These are phyloP conservation scores for Zosterops lateralis DNA, from an alignment of 2,113 vertebrate species.

Conservation along the genomic window DNA sequence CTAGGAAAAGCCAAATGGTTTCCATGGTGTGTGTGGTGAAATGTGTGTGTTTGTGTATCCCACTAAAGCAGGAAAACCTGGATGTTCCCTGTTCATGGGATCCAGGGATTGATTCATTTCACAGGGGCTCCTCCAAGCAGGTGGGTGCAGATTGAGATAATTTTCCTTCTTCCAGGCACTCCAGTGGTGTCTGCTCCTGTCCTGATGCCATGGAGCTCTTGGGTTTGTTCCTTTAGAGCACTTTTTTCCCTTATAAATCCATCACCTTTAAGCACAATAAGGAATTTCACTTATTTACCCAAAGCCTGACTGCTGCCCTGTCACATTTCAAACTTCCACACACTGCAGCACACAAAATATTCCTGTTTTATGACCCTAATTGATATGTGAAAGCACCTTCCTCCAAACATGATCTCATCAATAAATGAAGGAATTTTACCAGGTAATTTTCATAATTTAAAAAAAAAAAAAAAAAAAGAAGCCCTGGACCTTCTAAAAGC, in stretches of 20 bases:
- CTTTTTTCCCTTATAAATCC: neutral
- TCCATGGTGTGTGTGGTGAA: neutral
- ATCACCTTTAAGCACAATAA: neutral
- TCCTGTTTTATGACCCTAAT: neutral
- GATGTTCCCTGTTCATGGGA: neutral
- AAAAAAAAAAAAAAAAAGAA: neutral
- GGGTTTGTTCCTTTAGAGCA: neutral
- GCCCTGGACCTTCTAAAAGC: neutral
- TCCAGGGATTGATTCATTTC: neutral
- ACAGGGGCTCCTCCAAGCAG: neutral
- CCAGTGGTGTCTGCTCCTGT: accelerated
- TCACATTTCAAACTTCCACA: neutral
- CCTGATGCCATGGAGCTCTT: neutral
- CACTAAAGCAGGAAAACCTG: neutral
- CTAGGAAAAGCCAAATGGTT: neutral
- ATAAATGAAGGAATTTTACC: neutral
- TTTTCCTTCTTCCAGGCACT: neutral
- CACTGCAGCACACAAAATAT: neutral
- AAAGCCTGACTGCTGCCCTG: neutral
- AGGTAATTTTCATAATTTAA: neutral
- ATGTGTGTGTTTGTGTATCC: neutral
- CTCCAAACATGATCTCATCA: neutral
- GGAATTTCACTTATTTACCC: neutral
- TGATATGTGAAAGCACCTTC: neutral
- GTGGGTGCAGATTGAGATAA: neutral